Evolutionary conservation across 2,888 invertebrate genomes (phyloP), one percentile per base, ranked within the genome.

Genomic region (Andrena fulva): DNA sequence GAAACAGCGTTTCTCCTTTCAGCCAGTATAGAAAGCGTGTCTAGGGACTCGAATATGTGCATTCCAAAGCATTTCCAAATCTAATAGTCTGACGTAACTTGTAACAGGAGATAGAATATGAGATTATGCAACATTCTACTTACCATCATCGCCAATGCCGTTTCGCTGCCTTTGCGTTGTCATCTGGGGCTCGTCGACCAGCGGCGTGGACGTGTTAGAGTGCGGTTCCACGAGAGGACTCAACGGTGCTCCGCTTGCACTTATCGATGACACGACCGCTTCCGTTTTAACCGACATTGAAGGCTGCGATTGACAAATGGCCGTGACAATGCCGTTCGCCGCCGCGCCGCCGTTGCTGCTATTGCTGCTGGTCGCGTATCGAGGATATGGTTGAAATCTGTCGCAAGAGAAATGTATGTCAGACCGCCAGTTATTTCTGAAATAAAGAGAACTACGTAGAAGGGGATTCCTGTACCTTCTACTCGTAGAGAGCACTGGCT

Each of bases 161-260:
- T 91, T 93, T 74, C 93, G 92, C 77, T 93, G 93, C 69, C 93
- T 90, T 68, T 93, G 93, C 68, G 90, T 92, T 42, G 91, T 90
- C 89, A 94, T 92, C 84, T 91, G 92, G 0, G 92, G 93, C 91
- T 96, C 96, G 91, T 96, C 95, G 69, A 95, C 96, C 80, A 96
- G 94, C 81, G 96, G 96, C 79, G 96, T 96, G 86, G 96, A 96
- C 5, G 96, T 95, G 92, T 96, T 95, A 78, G 97, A 96, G 94
- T 96, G 96, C 64, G 96, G 95, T 93, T 96, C 96, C 77, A 92
- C 91, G 35, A 92, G 90, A 42, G 95, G 95, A 88, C 95, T 95
- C 89, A 96, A 94, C 66, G 96, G 95, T 73, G 96, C 94, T 78
- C 93, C 93, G 29, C 92, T 93, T 52, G 93, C 92, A 73, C 92